Conservation (phyloP, 1,140 invertebrate genomes). For the Drosophila pallidifrons region DNA sequence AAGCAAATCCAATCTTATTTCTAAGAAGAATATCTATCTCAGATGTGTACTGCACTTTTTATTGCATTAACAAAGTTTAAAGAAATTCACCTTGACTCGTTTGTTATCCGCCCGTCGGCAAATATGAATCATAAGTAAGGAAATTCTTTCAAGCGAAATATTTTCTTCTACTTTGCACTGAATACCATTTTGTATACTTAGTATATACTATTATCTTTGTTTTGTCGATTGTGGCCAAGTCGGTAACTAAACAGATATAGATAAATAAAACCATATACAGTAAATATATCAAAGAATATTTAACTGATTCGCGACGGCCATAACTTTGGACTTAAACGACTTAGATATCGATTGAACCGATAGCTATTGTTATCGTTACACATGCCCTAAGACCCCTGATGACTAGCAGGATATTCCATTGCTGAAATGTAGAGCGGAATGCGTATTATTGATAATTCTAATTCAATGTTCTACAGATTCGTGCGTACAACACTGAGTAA, state of each 20-base stretch:
- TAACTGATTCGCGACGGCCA: background rate
- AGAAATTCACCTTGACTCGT: constrained; percentile 6
- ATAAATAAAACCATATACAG: background rate
- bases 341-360: constrained; percentile 60
- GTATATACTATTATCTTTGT: constrained; percentile 20
- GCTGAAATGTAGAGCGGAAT: background rate
- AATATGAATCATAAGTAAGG: constrained; percentile 52
- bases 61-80: background rate
- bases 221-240: constrained; percentile 17
- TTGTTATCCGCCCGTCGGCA: constrained; percentile 37
- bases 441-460: background rate
- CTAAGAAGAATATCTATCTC: background rate
- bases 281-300: background rate
- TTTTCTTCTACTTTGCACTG: constrained; percentile 7
- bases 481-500: background rate
- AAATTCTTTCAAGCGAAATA: constrained; percentile 12
- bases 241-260: constrained; percentile 23
- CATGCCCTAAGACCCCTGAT: background rate
- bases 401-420: background rate
- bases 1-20: background rate
- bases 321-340: constrained; percentile 35
- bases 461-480: too few species aligned
- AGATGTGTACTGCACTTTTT: background rate
- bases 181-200: constrained; percentile 4
- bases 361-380: constrained; percentile 44